Base-by-base conservation (phyloP, 2,888 invertebrate genomes). In the Nymphalis c-album region DNA sequence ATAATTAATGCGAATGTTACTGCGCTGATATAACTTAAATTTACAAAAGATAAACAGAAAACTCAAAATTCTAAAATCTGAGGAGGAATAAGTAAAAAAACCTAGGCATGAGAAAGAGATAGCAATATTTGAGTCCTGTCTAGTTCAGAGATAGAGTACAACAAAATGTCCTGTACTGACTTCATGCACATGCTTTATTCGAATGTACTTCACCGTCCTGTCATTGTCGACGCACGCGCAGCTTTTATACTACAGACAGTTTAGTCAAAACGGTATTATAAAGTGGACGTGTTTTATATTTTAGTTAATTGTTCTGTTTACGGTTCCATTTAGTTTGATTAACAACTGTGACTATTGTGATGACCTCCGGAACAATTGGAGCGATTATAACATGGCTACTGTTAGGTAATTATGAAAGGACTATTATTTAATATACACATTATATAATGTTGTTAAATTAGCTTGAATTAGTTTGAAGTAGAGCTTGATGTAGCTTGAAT, bases 171-270 rank as follows among this genome's bases (percentile, higher is more conserved):
- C 35, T 10, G 26, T 22, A 7, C 16, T 26, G 26, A 26, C 17
- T 31, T 6, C 7, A 55, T 51, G 71, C 75, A 69, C 73, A 58
- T 48, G 35, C 64, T 59, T 74, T 60, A 31, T 68, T 70, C 69
- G 69, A 47, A 75, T 60, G 65, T 35, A 60, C 50, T 55, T 50
- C 68, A 55, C 53, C 64, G 45, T 64, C 47, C 67, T 53, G 31
- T 68, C 61, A 69, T 69, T 68, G 71, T 60, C 63, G 65, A 73
- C 78, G 77, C 76, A 72, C 65, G 73, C 78, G 77, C 76, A 67
- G 63, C 51, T 71, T 69, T 67, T 35, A 64, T 57, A 59, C 71
- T 60, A 50, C 64, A 65, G 70, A 72, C 77, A 79, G 79, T 79
- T 70, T 71, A 68, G 70, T 70, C 63, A 68, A 69, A 73, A 66